Evolutionary conservation across 2,888 invertebrate species (phyloP).

Genomic region (Limnephilus rhombicus): DNA sequence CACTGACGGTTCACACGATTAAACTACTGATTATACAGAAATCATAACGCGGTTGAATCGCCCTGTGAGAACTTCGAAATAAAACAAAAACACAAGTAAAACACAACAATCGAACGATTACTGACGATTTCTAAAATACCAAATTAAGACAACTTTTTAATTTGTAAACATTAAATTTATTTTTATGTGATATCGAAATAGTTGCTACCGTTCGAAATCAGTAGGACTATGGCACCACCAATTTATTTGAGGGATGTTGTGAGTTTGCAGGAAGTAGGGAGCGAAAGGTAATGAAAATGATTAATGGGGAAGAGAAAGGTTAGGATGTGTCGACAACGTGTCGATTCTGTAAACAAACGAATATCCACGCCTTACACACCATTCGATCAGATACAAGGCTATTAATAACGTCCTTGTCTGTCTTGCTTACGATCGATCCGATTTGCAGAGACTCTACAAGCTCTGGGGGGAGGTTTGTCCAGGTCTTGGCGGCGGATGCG

Average conservation of each 20-base stretch:
- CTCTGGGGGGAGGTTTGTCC: no score
- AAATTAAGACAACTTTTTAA: background rate
- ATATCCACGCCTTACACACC: no score
- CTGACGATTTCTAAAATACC: conserved; percentile 8
- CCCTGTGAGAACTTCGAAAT: background rate
- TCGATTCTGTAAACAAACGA: no score
- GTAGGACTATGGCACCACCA: background rate
- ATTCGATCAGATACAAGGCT: no score
- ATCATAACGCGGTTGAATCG: background rate
- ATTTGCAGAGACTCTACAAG: no score
- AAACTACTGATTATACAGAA: background rate
- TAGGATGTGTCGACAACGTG: no score
- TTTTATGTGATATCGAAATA: background rate
- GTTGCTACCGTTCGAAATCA: background rate
- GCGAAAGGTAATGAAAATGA: no score
- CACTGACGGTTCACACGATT: conserved; percentile 19
- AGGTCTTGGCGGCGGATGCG: no score
- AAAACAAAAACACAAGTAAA: background rate
- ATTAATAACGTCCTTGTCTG: no score
- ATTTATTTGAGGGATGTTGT: background rate
- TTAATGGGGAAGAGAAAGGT: no score
- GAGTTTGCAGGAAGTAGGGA: background rate
- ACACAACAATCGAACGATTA: background rate
- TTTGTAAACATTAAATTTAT: background rate
- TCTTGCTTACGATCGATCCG: no score